Evolutionary conservation across 2,113 vertebrate species (phyloP).

Genomic region (Geothlypis trichas): DNA sequence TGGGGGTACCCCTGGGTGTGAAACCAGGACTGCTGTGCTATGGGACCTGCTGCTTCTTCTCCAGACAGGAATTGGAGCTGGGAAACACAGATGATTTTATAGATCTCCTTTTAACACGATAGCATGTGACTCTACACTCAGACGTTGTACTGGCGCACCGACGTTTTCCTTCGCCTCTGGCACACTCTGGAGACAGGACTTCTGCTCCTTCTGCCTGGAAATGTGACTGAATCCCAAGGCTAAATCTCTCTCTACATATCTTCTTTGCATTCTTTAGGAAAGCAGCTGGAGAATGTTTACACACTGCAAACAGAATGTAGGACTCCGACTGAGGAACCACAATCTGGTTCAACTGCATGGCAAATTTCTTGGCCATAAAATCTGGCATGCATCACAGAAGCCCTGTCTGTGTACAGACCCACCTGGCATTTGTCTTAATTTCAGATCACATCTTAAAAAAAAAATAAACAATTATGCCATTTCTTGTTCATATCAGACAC

Average conservation of each 20-base stretch:
- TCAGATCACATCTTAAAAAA: constrained; percentile 35
- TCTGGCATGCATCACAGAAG: constrained; percentile 70
- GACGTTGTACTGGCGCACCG: not conserved
- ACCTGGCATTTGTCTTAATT: constrained; percentile 54
- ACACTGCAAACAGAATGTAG: constrained; percentile 81
- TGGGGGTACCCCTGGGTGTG: not conserved
- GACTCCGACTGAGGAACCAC: constrained; percentile 27
- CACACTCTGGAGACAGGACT: constrained; percentile 20
- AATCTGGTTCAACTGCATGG: constrained; percentile 67
- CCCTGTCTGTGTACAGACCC: constrained; percentile 62
- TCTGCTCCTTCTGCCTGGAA: constrained; percentile 27
- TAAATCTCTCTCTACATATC: constrained; percentile 20
- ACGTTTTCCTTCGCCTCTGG: not conserved
- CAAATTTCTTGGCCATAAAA: constrained; percentile 64
- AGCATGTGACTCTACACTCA: constrained; percentile 25
- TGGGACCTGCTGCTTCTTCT: constrained; percentile 21
- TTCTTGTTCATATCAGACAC: constrained; percentile 67
- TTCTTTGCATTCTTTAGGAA: constrained; percentile 54
- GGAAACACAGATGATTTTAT: constrained; percentile 9
- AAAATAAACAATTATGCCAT: constrained; percentile 6
- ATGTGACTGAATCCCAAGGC: not conserved
- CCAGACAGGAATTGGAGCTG: not conserved
- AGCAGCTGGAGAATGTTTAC: constrained; percentile 82
- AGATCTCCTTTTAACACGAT: constrained; percentile 1
- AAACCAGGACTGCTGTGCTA: not conserved